Evolutionary conservation across 2,888 invertebrate genomes (phyloP).

Genomic region (Celastrina argiolus): DNA sequence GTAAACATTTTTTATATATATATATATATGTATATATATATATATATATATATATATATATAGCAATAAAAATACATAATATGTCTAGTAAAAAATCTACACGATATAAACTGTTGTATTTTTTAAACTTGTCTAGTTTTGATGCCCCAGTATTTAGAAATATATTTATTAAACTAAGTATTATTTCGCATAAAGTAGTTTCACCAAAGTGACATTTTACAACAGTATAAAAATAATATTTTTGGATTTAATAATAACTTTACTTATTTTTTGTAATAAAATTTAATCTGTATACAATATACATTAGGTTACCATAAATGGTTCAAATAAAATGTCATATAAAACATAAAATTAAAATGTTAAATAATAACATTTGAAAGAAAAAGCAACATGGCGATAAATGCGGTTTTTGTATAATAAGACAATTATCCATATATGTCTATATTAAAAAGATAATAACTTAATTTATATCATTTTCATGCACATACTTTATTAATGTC

Average conservation of each 20-base stretch:
- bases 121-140: too few relatives aligned
- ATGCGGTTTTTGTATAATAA: not conserved
- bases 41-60: too few relatives aligned
- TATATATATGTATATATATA: too few relatives aligned
- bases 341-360: conserved; percentile 3
- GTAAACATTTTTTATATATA: too few relatives aligned
- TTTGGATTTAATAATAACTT: not conserved
- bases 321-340: conserved; percentile 1
- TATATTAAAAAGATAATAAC: not conserved
- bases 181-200: too few relatives aligned
- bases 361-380: not conserved
- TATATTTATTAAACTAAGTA: too few relatives aligned
- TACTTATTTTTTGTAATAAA: not conserved
- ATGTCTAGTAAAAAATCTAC: too few relatives aligned
- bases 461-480: not conserved
- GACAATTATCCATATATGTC: conserved; percentile 5
- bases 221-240: too few relatives aligned
- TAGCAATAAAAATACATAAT: too few relatives aligned
- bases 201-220: too few relatives aligned
- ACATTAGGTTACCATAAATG: conserved; percentile 24
- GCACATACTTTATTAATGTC: not conserved
- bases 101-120: too few relatives aligned
- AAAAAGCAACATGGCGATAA: not conserved
- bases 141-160: too few relatives aligned
- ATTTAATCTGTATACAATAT: not conserved